A percentile compares a stretch with the other conserved stretches of the same genome.
phyloP scores from a whole-genome alignment of 2,113 vertebrate species.

The Formicarius rufipectus region DNA sequence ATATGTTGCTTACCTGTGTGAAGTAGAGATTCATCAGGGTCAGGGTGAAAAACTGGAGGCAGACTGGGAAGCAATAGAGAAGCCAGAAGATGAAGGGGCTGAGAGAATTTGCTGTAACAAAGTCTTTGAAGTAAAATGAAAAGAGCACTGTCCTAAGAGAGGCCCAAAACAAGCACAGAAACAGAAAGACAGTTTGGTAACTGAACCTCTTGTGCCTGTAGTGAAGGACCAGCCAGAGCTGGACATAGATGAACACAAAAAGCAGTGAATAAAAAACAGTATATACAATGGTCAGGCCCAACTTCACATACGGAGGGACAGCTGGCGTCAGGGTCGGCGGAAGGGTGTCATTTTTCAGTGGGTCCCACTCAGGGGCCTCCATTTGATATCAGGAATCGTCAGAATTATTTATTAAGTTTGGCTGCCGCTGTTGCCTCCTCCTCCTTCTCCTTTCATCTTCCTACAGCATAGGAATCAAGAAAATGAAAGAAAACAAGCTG shows the following conservation, averaged over 20 bases:
- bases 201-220: conserved; percentile 95
- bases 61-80: conserved; percentile 96
- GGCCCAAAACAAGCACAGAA: conserved; percentile 96
- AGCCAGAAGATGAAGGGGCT: conserved; percentile 94
- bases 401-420: conserved; percentile 60
- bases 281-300: conserved; percentile 92
- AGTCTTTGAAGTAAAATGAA: conserved; percentile 96
- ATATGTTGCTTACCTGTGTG: conserved; percentile 85
- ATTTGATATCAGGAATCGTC: conserved; percentile 63
- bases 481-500: conserved; percentile 79
- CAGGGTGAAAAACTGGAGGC: conserved; percentile 98
- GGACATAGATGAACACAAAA: conserved; percentile 90
- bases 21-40: conserved; percentile 97
- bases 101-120: conserved; percentile 88
- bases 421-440: conserved; percentile 37
- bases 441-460: conserved; percentile 68
- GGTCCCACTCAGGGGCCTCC: conserved; percentile 72
- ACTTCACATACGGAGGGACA: conserved; percentile 86
- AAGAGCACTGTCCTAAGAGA: conserved; percentile 93
- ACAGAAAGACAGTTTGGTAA: conserved; percentile 96
- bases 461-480: conserved; percentile 64
- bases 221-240: conserved; percentile 94
- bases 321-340: conserved; percentile 89
- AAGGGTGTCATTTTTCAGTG: conserved; percentile 78
- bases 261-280: conserved; percentile 92